A percentile compares a stretch with the other conserved stretches of the same genome.
These are phyloP conservation scores for Carassius gibelio DNA, from an alignment of 2,113 vertebrate species.

Conservation along the genomic window DNA sequence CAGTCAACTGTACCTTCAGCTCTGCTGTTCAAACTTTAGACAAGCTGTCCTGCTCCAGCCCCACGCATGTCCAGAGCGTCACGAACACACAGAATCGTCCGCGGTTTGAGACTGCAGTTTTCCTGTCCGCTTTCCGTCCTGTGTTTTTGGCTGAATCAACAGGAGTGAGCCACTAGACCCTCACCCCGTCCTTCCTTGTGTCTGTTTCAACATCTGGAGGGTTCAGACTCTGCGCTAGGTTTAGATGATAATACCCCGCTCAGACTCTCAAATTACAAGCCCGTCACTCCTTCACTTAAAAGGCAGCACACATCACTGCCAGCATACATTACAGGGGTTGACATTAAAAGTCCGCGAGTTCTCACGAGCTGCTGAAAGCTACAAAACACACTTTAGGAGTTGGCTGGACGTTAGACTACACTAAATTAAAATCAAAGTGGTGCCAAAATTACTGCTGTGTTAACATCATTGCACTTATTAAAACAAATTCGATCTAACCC, in stretches of 20 bases:
- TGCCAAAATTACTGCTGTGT: no score
- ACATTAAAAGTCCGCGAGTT: constrained; percentile 66
- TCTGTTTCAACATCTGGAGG: constrained; percentile 77
- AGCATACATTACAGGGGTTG: constrained; percentile 58
- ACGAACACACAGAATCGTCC: not conserved
- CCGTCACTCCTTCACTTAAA: constrained; percentile 78
- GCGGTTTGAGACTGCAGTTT: not conserved
- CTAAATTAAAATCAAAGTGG: no score
- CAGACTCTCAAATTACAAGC: constrained; percentile 86
- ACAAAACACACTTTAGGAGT: not conserved
- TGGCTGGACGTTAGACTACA: not conserved
- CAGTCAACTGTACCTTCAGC: not conserved
- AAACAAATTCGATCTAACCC: no score
- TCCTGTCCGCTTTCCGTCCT: not conserved
- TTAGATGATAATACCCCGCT: constrained; percentile 80
- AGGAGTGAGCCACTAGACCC: not conserved
- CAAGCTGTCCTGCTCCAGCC: constrained; percentile 19
- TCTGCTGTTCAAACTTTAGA: not conserved
- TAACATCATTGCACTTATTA: no score
- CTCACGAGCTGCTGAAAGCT: not conserved
- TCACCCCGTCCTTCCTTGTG: constrained; percentile 50
- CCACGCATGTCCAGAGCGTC: constrained; percentile 21
- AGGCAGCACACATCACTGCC: constrained; percentile 72
- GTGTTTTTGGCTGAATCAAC: not conserved
- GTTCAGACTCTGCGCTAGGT: constrained; percentile 64